phyloP scores from a whole-genome alignment of 2,113 vertebrate species.

The Antechinus stuartii region DNA sequence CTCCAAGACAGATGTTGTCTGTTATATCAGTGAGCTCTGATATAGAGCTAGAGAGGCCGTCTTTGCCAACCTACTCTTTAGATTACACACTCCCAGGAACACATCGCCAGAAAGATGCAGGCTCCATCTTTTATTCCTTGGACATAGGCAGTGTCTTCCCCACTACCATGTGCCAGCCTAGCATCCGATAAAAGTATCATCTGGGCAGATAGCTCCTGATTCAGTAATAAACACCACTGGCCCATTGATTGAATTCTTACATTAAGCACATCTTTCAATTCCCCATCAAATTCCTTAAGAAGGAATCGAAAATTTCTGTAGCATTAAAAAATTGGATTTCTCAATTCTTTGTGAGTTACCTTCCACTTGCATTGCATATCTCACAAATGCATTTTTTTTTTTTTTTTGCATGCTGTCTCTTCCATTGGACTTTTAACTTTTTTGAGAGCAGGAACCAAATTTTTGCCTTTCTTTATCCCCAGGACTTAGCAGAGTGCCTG shows the following conservation, averaged over 20 bases:
- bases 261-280: conserved; percentile 45
- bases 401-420: background rate
- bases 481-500: background rate
- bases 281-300: conserved; percentile 54
- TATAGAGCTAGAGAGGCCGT: conserved; percentile 30
- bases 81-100: conserved; percentile 56
- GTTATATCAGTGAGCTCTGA: conserved; percentile 93
- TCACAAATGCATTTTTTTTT: background rate
- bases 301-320: conserved; percentile 30
- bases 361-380: background rate
- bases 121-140: conserved; percentile 53
- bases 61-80: background rate
- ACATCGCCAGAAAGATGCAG: conserved; percentile 36
- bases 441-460: background rate
- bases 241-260: conserved; percentile 77
- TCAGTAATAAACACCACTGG: conserved; percentile 75
- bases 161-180: conserved; percentile 66
- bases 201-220: conserved; percentile 78
- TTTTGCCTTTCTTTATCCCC: background rate
- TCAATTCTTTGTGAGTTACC: background rate
- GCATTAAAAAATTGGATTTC: conserved; percentile 32
- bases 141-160: conserved; percentile 49
- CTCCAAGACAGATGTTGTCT: conserved; percentile 94
- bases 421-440: background rate
- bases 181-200: conserved; percentile 62